phyloP scores from a whole-genome alignment of 2,113 vertebrate species.

The Lepisosteus osseus region DNA sequence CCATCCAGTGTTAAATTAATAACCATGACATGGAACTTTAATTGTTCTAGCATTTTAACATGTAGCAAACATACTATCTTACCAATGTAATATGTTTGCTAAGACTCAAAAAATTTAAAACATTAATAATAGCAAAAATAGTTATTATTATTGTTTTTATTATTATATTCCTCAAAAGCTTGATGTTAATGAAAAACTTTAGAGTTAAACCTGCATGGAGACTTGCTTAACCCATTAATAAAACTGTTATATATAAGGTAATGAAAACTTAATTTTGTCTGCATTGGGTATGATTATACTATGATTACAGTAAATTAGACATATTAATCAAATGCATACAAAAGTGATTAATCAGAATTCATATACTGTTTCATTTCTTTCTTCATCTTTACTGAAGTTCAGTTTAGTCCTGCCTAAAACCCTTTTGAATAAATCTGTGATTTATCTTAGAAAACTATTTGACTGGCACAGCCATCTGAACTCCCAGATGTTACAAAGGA shows the following conservation, averaged over 20 bases:
- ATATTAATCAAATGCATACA: too few relatives aligned
- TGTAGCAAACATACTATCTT: slow-evolving; percentile 58
- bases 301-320: slow-evolving; percentile 23
- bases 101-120: slow-evolving; percentile 59
- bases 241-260: slow-evolving; percentile 53
- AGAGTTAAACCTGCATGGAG: slow-evolving; percentile 60
- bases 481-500: too few relatives aligned
- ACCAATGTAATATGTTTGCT: slow-evolving; percentile 61
- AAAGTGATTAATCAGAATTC: too few relatives aligned
- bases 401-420: too few relatives aligned
- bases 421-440: too few relatives aligned
- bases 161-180: slow-evolving; percentile 39
- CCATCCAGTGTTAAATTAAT: slow-evolving; percentile 11
- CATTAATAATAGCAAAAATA: slow-evolving; percentile 62
- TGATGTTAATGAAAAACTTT: slow-evolving; percentile 48
- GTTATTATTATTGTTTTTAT: too few relatives aligned
- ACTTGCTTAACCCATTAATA: slow-evolving; percentile 55
- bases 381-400: too few relatives aligned
- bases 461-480: too few relatives aligned
- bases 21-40: too few relatives aligned
- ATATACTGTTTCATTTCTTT: too few relatives aligned
- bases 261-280: slow-evolving; percentile 49
- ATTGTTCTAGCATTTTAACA: slow-evolving; percentile 51
- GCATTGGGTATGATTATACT: slow-evolving; percentile 47
- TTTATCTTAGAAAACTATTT: too few relatives aligned